phyloP scores from a whole-genome alignment of 2,113 vertebrate species.

The Vidua macroura region DNA sequence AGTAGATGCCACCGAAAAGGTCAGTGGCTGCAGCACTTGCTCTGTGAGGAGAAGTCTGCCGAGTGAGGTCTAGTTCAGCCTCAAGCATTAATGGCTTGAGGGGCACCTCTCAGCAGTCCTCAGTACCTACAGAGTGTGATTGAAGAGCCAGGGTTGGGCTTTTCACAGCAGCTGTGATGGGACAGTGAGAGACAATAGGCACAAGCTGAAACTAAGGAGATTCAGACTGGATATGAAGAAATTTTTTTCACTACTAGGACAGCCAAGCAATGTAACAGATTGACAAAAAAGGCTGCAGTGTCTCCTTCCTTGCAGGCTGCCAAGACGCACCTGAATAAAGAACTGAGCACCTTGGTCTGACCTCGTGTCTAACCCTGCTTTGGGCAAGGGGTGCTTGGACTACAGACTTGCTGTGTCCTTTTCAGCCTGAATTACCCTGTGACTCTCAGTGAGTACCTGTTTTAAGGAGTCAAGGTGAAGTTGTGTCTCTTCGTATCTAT shows the following conservation, averaged over 20 bases:
- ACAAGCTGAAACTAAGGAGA: background rate
- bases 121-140: background rate
- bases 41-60: background rate
- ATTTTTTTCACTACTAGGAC: background rate
- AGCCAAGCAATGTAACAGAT: background rate
- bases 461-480: background rate
- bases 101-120: background rate
- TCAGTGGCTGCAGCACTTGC: background rate
- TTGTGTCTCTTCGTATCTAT: background rate
- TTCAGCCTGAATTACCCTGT: background rate
- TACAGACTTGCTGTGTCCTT: background rate
- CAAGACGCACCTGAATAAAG: background rate
- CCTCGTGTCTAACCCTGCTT: background rate
- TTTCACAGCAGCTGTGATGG: background rate
- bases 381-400: background rate
- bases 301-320: background rate
- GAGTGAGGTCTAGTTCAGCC: background rate
- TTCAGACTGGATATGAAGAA: background rate
- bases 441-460: background rate
- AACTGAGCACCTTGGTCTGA: background rate
- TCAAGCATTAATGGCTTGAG: rapidly evolving
- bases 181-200: background rate
- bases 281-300: background rate
- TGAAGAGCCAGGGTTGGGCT: background rate
- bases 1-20: background rate